A percentile compares a stretch with the other conserved stretches of the same genome.
phyloP scores from a whole-genome alignment of 2,888 invertebrate species.

The Sarcophaga carnaria region DNA sequence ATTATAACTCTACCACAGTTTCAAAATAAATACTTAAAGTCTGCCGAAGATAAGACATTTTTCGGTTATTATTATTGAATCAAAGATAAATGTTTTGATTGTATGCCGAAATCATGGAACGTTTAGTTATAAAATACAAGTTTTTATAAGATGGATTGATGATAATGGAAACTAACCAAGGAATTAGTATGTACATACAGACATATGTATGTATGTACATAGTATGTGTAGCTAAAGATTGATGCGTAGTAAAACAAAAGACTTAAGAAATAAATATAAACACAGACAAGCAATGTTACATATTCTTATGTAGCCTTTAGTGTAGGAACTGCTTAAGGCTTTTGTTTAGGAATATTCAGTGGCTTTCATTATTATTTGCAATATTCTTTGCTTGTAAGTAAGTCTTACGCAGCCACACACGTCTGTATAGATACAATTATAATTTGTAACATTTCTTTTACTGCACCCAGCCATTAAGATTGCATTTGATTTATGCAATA shows the following conservation, averaged over 20 bases:
- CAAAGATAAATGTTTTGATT: too few relatives aligned
- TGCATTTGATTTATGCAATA: slow-evolving; percentile 34
- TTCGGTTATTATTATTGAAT: too few relatives aligned
- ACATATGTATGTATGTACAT: too few relatives aligned
- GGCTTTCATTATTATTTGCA: neutral
- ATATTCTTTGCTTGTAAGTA: neutral
- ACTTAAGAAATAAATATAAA: slow-evolving; percentile 36
- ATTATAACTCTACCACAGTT: too few relatives aligned
- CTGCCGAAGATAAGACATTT: too few relatives aligned
- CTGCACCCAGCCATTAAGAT: slow-evolving; percentile 13
- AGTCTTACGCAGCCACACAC: neutral
- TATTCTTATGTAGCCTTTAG: neutral
- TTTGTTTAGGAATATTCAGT: neutral
- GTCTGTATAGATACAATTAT: neutral
- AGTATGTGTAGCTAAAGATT: too few relatives aligned
- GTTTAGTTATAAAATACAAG: too few relatives aligned
- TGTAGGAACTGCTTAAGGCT: slow-evolving; percentile 34
- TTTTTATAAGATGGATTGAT: too few relatives aligned
- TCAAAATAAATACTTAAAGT: too few relatives aligned
- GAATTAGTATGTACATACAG: too few relatives aligned
- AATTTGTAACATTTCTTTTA: slow-evolving; percentile 15
- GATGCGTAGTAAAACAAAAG: slow-evolving; percentile 13
- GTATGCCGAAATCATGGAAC: too few relatives aligned
- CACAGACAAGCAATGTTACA: neutral
- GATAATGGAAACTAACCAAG: too few relatives aligned